Evolutionary conservation across 2,113 vertebrate species (phyloP).

Genomic region (Mystacornis crossleyi): DNA sequence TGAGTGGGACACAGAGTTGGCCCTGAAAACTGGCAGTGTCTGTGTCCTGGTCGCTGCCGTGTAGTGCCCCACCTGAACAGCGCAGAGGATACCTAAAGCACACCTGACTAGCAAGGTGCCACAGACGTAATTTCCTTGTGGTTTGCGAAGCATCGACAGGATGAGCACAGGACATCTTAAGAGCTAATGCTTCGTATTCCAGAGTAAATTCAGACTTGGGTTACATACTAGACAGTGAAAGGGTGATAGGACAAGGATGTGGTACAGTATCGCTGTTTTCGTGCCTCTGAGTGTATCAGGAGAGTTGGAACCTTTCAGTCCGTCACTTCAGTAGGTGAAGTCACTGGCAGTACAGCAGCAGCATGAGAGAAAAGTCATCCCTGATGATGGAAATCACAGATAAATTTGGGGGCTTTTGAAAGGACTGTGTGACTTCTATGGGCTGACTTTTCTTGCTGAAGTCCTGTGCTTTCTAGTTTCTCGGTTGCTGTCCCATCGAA

Average conservation of each 20-base stretch:
- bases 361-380: background rate
- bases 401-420: background rate
- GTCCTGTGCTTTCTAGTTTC: background rate
- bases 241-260: no score
- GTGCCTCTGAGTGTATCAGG: background rate
- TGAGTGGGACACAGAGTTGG: accelerated
- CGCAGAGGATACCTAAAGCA: accelerated
- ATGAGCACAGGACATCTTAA: background rate
- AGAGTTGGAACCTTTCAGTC: background rate
- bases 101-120: accelerated
- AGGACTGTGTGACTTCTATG: background rate
- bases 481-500: background rate
- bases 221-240: background rate
- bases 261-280: background rate
- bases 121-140: accelerated
- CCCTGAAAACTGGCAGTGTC: accelerated
- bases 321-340: background rate
- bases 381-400: accelerated
- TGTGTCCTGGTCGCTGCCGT: accelerated
- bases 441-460: background rate
- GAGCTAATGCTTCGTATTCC: background rate
- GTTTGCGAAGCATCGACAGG: background rate
- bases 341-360: background rate
- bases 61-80: accelerated
- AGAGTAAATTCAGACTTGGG: accelerated